Evolutionary conservation across 2,113 vertebrate genomes (phyloP), one percentile per base, ranked within the genome.

Genomic region (Tautogolabrus adspersus): DNA sequence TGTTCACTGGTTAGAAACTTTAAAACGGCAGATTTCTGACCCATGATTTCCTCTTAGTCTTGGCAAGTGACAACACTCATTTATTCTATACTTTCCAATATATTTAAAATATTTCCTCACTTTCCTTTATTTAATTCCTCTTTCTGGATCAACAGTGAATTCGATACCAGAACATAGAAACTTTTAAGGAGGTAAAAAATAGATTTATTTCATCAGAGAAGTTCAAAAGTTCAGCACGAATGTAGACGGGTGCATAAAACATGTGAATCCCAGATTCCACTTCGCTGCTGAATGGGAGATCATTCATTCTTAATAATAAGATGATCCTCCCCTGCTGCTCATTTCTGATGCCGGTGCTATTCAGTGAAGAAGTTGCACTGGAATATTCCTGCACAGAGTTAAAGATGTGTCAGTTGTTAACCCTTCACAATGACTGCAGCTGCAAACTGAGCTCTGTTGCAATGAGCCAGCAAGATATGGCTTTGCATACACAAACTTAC

Each of bases 371-470:
- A 40, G 67, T 0, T 37, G 72, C 68, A 15, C 49, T 1, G 12
- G 21, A 54, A 67, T 34, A 26, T 54, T 74, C 26, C 57, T 40
- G 57, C 66, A 40, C 22, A 54, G 18, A 57, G 30, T 65, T 1
- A 66, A 66, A 69, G 44, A 46, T 16, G 44, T 46, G 22, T 66
- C 56, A 62, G 26, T 38, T 23, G 74, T 72, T 77, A 70, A 64
- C 71, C 56, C 75, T 66, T 42, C 30, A 5, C 15, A 9, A 56
- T 47, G 67, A 51, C 47, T 38, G 57, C 64, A 79, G 58, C 62
- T 75, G 65, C 51, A 71, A 44, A n/a, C 40, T 60, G 70, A n/a
- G 71, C 66, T 62, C 42, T 21, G 57, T 58, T 66, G 75, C 66
- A 79, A 54, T 54, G 79, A 85, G 76, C 30, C 30, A 34, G 5